Percentiles rank a stretch among this genome's conserved stretches.
These are phyloP conservation scores for Centropyge bicolor DNA, from an alignment of 2,797 vertebrate genomes.

Conservation along the genomic window DNA sequence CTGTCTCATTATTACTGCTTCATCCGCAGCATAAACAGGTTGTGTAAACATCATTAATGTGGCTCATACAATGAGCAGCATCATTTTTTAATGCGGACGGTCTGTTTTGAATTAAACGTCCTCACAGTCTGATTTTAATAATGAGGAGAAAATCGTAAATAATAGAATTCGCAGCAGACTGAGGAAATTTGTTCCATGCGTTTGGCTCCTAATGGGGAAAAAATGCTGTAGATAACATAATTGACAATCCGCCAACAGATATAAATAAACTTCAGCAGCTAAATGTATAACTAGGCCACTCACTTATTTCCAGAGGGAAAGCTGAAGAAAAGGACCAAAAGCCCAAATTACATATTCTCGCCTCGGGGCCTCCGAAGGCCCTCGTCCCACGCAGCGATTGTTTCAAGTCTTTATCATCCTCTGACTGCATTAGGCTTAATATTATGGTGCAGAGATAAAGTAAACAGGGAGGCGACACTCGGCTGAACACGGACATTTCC, in stretches of 20 bases:
- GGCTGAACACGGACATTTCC: background rate
- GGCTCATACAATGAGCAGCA: background rate
- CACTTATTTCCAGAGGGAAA: slow-evolving; percentile 46
- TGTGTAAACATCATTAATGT: slow-evolving; percentile 51
- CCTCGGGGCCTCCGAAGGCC: slow-evolving; percentile 12
- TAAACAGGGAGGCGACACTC: slow-evolving; percentile 8
- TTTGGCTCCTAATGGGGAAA: slow-evolving; percentile 33
- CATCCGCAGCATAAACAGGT: slow-evolving; percentile 18
- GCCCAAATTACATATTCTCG: slow-evolving; percentile 24
- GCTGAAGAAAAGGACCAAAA: slow-evolving; percentile 39
- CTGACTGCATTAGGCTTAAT: background rate
- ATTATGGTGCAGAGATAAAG: background rate
- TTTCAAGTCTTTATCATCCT: slow-evolving; percentile 9
- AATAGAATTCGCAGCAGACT: slow-evolving; percentile 32
- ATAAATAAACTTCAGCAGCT: slow-evolving; percentile 56
- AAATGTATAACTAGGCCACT: slow-evolving; percentile 52
- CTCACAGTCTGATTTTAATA: slow-evolving; percentile 38
- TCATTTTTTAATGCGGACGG: slow-evolving; percentile 37
- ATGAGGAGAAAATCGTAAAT: slow-evolving; percentile 44
- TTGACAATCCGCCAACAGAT: slow-evolving; percentile 54
- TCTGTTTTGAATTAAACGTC: slow-evolving; percentile 35
- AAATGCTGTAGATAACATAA: slow-evolving; percentile 46
- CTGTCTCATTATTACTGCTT: background rate
- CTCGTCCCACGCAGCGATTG: slow-evolving; percentile 3
- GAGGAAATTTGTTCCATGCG: slow-evolving; percentile 24